phyloP scores from a whole-genome alignment of 92 coral and sea anemone species.

The Zoanthus sociatus region DNA sequence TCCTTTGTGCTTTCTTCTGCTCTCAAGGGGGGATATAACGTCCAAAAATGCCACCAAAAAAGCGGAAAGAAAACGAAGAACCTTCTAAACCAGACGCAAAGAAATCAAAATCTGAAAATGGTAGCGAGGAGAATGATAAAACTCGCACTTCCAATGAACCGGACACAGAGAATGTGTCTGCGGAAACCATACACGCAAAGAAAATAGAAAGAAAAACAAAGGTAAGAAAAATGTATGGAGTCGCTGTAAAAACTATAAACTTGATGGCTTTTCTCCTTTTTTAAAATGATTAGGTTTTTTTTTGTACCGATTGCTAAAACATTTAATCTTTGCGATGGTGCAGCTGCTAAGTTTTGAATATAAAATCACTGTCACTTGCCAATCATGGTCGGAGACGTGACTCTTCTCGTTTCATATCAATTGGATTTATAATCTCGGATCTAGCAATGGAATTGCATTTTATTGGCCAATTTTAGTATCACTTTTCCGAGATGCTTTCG shows the following conservation, averaged over 20 bases:
- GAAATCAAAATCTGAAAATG: conserved; percentile 70
- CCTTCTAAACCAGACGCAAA: conserved; percentile 72
- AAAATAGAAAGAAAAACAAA: conserved; percentile 34
- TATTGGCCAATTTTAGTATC: background rate
- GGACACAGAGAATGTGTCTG: conserved; percentile 14
- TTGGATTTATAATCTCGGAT: conserved; percentile 25
- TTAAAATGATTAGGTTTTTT: background rate
- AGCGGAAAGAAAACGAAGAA: conserved; percentile 73
- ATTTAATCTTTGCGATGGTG: conserved; percentile 13
- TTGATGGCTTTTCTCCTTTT: background rate
- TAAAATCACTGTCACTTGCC: conserved; percentile 24
- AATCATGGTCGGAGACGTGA: conserved; percentile 33
- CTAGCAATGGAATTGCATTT: conserved; percentile 30
- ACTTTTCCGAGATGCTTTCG: background rate
- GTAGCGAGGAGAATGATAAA: conserved; percentile 22
- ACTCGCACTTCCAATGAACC: background rate
- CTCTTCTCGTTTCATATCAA: conserved; percentile 15
- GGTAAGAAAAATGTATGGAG: conserved; percentile 2
- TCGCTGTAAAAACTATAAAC: background rate
- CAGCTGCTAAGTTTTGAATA: conserved; percentile 36
- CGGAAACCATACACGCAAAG: conserved; percentile 20
- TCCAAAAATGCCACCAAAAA: conserved; percentile 73
- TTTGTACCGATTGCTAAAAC: conserved; percentile 14
- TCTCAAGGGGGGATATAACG: conserved; percentile 35
- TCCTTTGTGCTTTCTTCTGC: conserved; percentile 41